phyloP scores from a whole-genome alignment of 2,113 vertebrate species.

The Urocolius indicus region DNA sequence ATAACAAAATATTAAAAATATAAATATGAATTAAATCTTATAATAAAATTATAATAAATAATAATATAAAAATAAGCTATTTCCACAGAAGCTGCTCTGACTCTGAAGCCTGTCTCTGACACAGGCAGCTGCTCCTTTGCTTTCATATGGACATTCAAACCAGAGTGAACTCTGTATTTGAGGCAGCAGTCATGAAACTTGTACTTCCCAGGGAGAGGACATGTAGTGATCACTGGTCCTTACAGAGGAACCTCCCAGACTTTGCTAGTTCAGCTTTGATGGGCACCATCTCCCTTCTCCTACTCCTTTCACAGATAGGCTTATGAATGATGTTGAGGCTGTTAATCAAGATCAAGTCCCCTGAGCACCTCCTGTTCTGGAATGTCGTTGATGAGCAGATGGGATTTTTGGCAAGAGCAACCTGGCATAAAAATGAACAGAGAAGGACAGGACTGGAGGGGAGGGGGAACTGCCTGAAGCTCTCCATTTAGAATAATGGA shows the following conservation, averaged over 20 bases:
- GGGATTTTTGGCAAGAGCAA: conserved; percentile 69
- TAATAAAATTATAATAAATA: too few relatives aligned
- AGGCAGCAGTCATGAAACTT: background rate
- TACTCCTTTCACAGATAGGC: background rate
- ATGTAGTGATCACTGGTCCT: background rate
- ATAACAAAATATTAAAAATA: background rate
- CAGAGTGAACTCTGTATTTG: background rate
- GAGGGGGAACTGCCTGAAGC: background rate
- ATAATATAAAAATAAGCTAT: background rate
- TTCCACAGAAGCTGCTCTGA: background rate
- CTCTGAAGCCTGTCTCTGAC: background rate
- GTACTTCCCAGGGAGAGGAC: background rate
- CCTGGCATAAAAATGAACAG: conserved; percentile 62
- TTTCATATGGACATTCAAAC: background rate
- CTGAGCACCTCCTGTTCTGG: conserved; percentile 54
- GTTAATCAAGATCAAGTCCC: conserved; percentile 57
- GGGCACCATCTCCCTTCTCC: background rate
- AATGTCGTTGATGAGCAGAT: conserved; percentile 70
- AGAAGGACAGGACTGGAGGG: conserved; percentile 17
- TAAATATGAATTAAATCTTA: too few relatives aligned
- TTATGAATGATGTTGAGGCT: conserved; percentile 16
- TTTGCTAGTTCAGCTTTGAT: background rate
- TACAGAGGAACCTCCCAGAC: background rate
- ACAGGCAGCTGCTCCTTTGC: background rate
- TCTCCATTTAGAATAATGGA: background rate